A percentile compares a stretch with the other conserved stretches of the same genome.
Evolutionary conservation across 2,888 invertebrate species (phyloP).

Genomic region (Periphyllus acericola): DNA sequence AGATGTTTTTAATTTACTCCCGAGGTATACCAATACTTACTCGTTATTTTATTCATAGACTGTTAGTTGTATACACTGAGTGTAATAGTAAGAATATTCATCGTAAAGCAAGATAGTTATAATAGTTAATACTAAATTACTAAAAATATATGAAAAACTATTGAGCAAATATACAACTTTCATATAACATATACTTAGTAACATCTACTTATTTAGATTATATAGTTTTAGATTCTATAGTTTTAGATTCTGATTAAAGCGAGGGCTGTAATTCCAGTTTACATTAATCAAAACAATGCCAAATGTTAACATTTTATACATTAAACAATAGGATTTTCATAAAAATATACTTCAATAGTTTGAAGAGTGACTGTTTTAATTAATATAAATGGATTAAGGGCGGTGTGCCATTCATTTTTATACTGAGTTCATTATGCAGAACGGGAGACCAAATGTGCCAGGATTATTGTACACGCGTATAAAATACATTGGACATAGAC

Average conservation of each 20-base stretch:
- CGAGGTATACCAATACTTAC: neutral
- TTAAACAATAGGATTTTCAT: neutral
- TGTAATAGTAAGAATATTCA: too few relatives aligned
- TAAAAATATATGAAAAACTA: too few relatives aligned
- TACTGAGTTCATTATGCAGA: neutral
- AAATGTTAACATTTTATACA: neutral
- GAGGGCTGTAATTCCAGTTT: too few relatives aligned
- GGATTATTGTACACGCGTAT: neutral
- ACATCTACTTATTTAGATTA: too few relatives aligned
- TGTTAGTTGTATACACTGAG: neutral
- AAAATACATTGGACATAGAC: neutral
- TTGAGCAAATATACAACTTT: too few relatives aligned
- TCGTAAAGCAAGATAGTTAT: too few relatives aligned
- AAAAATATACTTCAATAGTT: neutral
- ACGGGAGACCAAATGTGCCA: neutral
- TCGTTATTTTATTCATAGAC: neutral
- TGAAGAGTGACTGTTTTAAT: neutral
- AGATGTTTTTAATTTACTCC: conserved; percentile 33
- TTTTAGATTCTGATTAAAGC: too few relatives aligned
- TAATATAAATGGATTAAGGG: neutral
- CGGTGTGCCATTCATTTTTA: neutral
- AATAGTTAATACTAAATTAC: too few relatives aligned
- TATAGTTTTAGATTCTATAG: too few relatives aligned
- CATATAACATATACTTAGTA: too few relatives aligned
- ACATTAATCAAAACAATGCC: neutral